Conservation (phyloP, 2,113 vertebrate genomes). For the Benitochromis conjunctus region DNA sequence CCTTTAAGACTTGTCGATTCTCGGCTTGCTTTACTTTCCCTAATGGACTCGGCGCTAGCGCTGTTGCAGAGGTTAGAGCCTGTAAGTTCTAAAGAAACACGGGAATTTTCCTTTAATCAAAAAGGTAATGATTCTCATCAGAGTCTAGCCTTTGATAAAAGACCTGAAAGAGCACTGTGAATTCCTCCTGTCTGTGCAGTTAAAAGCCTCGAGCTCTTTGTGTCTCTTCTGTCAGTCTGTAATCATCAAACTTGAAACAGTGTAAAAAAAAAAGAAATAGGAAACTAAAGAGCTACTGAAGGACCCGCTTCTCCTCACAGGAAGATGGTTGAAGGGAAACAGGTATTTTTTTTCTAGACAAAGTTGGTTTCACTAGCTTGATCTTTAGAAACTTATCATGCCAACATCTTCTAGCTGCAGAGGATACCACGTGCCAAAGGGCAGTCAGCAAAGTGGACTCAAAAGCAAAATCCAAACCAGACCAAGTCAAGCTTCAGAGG, state of each 20-base stretch:
- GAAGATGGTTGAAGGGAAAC: neutral
- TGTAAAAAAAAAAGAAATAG: neutral
- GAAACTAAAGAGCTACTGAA: neutral
- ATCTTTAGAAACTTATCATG: neutral
- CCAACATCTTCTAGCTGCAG: neutral
- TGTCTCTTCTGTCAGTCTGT: constrained; percentile 13
- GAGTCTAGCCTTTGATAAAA: constrained; percentile 5
- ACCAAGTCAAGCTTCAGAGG: neutral
- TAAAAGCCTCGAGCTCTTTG: constrained; percentile 9
- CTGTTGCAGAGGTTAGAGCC: neutral
- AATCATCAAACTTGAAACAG: constrained; percentile 32
- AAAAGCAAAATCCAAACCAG: neutral
- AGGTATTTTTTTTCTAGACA: neutral
- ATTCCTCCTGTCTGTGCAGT: neutral
- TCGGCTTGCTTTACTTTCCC: neutral
- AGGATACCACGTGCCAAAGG: neutral
- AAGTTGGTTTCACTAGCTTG: neutral
- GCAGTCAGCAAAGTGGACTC: neutral
- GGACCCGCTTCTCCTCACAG: neutral
- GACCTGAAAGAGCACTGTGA: neutral
- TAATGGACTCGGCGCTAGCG: neutral
- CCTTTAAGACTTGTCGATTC: neutral
- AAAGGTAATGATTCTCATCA: neutral
- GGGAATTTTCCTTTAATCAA: constrained; percentile 19
- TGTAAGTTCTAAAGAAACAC: neutral